Base-by-base conservation (phyloP, 92 coral and sea anemone genomes). In the Blastomussa wellsi region DNA sequence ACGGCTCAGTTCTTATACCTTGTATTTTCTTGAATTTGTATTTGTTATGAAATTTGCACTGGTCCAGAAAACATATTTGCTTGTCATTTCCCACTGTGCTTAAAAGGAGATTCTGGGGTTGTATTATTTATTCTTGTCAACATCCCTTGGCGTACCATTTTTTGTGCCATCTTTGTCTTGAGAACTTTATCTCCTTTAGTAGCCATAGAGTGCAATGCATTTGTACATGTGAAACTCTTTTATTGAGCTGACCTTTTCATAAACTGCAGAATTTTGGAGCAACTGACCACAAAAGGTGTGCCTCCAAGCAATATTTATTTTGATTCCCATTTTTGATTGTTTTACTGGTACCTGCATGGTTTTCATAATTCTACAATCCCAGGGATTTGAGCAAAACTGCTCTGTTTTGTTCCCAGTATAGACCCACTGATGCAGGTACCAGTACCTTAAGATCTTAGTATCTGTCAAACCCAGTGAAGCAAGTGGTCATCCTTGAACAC, bases 1-100 rank as follows among this genome's bases (percentile, higher is more conserved):
- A 41, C 35, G 10, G 32, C 59, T 64, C 37, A 5, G 62, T 35
- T 17, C 28, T 19, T 71, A 20, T 7, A 38, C 8, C 84, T 20
- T 67, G 10, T 65, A 11, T 31, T 51, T 81, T 49, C 26, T 52
- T 13, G 0, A 26, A 62, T 17, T 47, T 66, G 36, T 80, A 19
- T 32, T 81, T 82, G 69, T 82, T 82, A n/a, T 82, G 69, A 72
- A 71, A 69, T 62, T 70, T 62, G 32, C 55, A 51, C 28, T 82
- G 36, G 53, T 64, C 73, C 53, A 62, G 83, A 32, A 78, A 79
- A 60, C 72, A 79, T 47, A 8, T 36, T 36, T 35, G 76, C 77
- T 79, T 62, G 49, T 29, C 17, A 39, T 67, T 59, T 49, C 81
- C 83, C 17, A 67, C 68, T 85, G 83, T 65, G 77, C 36, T 60